Evolutionary conservation across 2,113 vertebrate species (phyloP).

Genomic region (pig (Sus scrofa)): DNA sequence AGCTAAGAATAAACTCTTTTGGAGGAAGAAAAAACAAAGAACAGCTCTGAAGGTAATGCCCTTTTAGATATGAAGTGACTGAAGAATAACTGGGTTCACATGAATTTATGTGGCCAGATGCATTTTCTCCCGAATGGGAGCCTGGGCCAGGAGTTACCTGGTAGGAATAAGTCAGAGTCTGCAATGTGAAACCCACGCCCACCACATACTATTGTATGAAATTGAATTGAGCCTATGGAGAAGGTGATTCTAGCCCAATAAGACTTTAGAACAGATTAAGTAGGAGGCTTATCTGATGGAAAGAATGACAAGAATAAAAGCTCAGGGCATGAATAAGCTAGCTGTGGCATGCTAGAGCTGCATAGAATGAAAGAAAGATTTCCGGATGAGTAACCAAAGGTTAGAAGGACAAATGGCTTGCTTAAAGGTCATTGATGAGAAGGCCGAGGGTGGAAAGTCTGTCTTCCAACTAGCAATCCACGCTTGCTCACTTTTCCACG

Average conservation of each 20-base stretch:
- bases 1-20: neutral
- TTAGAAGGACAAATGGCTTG: neutral
- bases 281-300: neutral
- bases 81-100: neutral
- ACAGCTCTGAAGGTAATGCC: neutral
- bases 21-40: neutral
- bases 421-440: neutral
- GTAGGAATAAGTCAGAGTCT: neutral
- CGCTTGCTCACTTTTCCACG: neutral
- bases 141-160: fast-evolving
- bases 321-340: neutral
- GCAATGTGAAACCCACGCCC: neutral
- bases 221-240: neutral
- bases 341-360: neutral
- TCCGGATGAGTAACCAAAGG: neutral
- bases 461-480: neutral
- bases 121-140: neutral
- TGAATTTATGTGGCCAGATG: neutral
- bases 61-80: neutral
- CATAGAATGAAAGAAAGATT: neutral
- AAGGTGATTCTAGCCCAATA: neutral
- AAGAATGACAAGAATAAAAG: neutral
- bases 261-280: neutral
- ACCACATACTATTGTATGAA: neutral
- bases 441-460: neutral